Evolutionary conservation across 2,113 vertebrate species (phyloP).

Genomic region (Corythornis cristatus): DNA sequence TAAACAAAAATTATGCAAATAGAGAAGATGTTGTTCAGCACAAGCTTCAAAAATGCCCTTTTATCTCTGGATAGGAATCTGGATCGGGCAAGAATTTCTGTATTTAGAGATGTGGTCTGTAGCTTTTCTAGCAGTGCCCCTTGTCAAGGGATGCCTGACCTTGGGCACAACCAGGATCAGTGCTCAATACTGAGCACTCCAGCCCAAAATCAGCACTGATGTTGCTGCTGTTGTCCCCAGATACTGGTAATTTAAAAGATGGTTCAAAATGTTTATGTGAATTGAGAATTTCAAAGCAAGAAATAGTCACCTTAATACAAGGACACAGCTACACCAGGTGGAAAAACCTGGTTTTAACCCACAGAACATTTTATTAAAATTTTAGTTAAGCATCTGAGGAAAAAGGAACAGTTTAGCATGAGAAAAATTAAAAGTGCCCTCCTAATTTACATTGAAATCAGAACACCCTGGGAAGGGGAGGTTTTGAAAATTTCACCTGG

Average conservation of each 20-base stretch:
- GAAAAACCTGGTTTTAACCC: not conserved
- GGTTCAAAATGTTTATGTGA: not conserved
- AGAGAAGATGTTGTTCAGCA: not conserved
- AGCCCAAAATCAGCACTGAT: not conserved
- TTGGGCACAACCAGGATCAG: not conserved
- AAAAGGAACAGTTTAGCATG: not conserved
- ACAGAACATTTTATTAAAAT: not conserved
- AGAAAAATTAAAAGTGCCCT: not conserved
- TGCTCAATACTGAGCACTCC: not conserved
- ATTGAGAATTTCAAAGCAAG: not conserved
- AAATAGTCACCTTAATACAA: not conserved
- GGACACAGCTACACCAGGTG: not conserved
- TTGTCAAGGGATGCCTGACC: not conserved
- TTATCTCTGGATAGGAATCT: not conserved
- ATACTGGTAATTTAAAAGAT: not conserved
- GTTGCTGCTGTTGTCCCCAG: not conserved
- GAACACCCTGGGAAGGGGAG: not conserved
- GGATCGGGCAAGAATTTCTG: not conserved
- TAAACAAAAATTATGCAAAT: not conserved
- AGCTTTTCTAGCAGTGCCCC: not conserved
- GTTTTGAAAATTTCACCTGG: not conserved
- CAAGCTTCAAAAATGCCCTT: not conserved
- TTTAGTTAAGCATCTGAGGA: not conserved
- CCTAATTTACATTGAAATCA: not conserved
- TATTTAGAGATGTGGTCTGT: not conserved